Evolutionary conservation across 2,113 vertebrate genomes (phyloP).

Genomic region (Ancistrus triradiatus): DNA sequence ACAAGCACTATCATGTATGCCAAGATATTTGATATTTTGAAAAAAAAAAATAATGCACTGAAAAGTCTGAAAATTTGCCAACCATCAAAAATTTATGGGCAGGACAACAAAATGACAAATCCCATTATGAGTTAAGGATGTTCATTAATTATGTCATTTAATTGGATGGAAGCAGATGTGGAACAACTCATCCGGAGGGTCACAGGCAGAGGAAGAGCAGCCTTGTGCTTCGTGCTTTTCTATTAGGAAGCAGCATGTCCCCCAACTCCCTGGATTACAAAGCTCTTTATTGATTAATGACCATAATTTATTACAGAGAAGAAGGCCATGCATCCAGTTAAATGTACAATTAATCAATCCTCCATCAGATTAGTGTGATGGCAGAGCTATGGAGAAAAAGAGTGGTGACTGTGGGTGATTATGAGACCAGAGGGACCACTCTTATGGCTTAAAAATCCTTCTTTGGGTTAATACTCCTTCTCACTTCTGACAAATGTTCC

Average conservation of each 20-base stretch:
- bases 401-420: constrained; percentile 69
- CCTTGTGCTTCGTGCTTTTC: constrained; percentile 83
- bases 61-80: constrained; percentile 56
- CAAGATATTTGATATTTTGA: constrained; percentile 5
- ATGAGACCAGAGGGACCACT: constrained; percentile 73
- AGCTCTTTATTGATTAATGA: constrained; percentile 99
- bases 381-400: constrained; percentile 76
- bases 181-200: constrained; percentile 91
- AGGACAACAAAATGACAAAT: constrained; percentile 75
- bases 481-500: constrained; percentile 85
- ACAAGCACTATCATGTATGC: not conserved
- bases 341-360: constrained; percentile 99
- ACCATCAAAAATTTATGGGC: constrained; percentile 78
- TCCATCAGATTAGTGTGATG: constrained; percentile 87
- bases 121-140: constrained; percentile 82
- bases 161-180: constrained; percentile 94
- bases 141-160: constrained; percentile 98
- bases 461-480: constrained; percentile 86
- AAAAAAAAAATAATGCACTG: not conserved
- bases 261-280: constrained; percentile 92
- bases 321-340: constrained; percentile 94
- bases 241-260: constrained; percentile 98
- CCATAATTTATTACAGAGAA: constrained; percentile 98
- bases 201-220: constrained; percentile 81
- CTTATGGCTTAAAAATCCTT: constrained; percentile 88